A percentile compares a stretch with the other conserved stretches of the same genome.
Conservation (phyloP, 2,888 invertebrate genomes). For the Phyllotreta cruciferae region DNA sequence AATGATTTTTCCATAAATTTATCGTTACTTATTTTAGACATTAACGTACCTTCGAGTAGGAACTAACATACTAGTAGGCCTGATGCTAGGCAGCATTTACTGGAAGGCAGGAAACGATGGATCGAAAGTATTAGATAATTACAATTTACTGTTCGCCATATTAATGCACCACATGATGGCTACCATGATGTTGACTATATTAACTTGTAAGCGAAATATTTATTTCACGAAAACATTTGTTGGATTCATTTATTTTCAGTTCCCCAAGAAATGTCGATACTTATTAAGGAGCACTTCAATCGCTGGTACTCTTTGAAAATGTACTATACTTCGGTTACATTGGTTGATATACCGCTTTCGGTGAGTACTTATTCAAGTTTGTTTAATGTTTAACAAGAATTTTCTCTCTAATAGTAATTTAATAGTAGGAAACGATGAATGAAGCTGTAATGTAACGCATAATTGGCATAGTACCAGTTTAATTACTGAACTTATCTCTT, state of each 20-base stretch:
- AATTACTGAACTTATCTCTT: no score
- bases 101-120: conserved; percentile 78
- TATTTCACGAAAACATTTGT: background rate
- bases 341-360: conserved; percentile 81
- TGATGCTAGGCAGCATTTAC: conserved; percentile 80
- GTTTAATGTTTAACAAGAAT: background rate
- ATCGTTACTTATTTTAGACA: conserved; percentile 64
- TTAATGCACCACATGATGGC: conserved; percentile 93
- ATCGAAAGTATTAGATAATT: conserved; percentile 80
- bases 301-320: conserved; percentile 88
- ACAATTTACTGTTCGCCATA: conserved; percentile 88
- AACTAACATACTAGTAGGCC: conserved; percentile 77
- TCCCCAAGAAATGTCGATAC: conserved; percentile 81
- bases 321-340: conserved; percentile 77
- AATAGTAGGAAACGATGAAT: no score
- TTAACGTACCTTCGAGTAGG: conserved; percentile 78
- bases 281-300: conserved; percentile 86
- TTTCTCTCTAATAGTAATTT: no score
- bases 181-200: conserved; percentile 87
- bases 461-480: no score
- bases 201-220: conserved; percentile 79
- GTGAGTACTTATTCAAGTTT: conserved; percentile 63
- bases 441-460: no score
- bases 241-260: conserved; percentile 62
- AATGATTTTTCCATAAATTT: conserved; percentile 5